phyloP scores from a whole-genome alignment of 2,113 vertebrate genomes.

The Trematocara nigrifrons region DNA sequence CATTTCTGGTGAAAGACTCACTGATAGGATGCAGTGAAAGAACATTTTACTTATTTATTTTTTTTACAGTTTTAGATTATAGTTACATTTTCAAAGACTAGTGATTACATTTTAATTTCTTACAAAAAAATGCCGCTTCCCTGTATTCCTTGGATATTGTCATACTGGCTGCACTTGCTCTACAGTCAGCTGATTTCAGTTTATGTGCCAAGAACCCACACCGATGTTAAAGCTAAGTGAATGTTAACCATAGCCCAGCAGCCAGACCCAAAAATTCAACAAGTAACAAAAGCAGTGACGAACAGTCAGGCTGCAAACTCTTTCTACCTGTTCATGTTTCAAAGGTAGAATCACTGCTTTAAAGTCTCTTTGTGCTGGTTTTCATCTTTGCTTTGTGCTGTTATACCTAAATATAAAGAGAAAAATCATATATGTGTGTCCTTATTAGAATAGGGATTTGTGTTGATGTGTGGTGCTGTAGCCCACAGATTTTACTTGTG shows the following conservation, averaged over 20 bases:
- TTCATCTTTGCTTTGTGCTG: background rate
- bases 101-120: background rate
- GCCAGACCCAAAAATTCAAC: background rate
- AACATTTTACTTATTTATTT: background rate
- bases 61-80: background rate
- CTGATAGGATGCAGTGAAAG: background rate
- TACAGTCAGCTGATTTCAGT: background rate
- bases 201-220: background rate
- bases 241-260: background rate
- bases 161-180: background rate
- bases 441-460: background rate
- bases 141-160: background rate
- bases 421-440: background rate
- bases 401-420: background rate
- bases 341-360: background rate
- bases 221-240: background rate
- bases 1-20: background rate
- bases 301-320: background rate
- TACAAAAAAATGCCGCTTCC: accelerated
- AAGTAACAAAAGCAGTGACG: background rate
- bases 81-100: background rate
- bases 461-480: background rate
- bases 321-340: background rate
- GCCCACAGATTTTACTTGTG: background rate
- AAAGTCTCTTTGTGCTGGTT: background rate